Evolutionary conservation across 2,888 invertebrate species (phyloP).

Genomic region (Amblyjoppa fuscipennis): DNA sequence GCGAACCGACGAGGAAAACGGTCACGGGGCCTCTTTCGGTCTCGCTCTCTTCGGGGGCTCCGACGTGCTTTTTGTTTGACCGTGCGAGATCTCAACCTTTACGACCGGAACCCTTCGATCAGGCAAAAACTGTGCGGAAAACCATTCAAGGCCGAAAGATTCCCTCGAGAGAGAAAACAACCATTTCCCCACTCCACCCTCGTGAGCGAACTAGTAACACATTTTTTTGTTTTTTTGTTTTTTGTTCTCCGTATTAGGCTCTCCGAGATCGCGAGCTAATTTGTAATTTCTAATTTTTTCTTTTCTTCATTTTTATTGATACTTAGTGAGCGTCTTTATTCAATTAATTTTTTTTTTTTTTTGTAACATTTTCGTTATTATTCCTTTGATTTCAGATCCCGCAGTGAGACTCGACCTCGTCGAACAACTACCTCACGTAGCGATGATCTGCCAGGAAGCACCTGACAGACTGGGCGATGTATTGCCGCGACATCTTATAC

Average conservation of each 20-base stretch:
- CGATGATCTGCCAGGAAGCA: conserved; percentile 87
- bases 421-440: conserved; percentile 89
- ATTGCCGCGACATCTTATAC: conserved; percentile 87
- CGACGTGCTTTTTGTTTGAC: conserved; percentile 8
- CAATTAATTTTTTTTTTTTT: neutral
- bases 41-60: conserved; percentile 4
- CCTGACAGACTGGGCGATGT: conserved; percentile 86
- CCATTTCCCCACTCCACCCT: neutral
- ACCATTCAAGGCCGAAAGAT: conserved; percentile 13
- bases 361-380: conserved; percentile 24
- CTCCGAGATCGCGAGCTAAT: neutral
- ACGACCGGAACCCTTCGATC: conserved; percentile 12
- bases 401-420: conserved; percentile 88
- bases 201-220: neutral
- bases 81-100: conserved; percentile 24
- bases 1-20: conserved; percentile 31
- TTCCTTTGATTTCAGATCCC: conserved; percentile 86
- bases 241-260: neutral
- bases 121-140: conserved; percentile 17
- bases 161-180: conserved; percentile 10
- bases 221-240: neutral
- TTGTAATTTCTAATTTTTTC: neutral
- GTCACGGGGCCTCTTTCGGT: conserved; percentile 28
- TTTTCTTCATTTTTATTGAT: neutral
- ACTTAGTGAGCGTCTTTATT: neutral